A percentile compares a stretch with the other conserved stretches of the same genome.
Evolutionary conservation across 2,113 vertebrate genomes (phyloP).

Genomic region (Rhinolophus sinicus): DNA sequence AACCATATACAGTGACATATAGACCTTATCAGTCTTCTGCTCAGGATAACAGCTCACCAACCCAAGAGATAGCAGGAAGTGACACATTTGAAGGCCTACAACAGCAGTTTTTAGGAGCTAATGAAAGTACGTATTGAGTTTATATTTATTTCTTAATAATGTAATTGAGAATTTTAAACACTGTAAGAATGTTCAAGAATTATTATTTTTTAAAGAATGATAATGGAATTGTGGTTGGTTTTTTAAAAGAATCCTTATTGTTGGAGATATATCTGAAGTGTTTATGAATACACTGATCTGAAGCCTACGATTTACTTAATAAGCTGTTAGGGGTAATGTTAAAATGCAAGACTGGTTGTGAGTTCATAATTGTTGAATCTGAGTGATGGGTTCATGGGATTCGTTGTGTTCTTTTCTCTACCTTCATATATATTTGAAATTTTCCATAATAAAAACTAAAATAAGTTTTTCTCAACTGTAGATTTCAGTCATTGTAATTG

Average conservation of each 20-base stretch:
- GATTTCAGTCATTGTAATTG: slow-evolving; percentile 21
- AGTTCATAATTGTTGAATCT: neutral
- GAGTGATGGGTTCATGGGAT: neutral
- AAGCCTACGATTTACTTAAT: neutral
- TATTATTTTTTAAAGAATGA: neutral
- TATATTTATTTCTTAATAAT: neutral
- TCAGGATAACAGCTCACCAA: slow-evolving; percentile 83
- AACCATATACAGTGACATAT: slow-evolving; percentile 90
- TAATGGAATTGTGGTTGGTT: neutral
- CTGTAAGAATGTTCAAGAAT: neutral
- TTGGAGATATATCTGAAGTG: neutral
- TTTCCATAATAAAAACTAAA: neutral
- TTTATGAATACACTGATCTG: slow-evolving; percentile 5
- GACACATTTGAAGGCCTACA: slow-evolving; percentile 91
- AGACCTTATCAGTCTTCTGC: slow-evolving; percentile 89
- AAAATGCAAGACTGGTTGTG: neutral
- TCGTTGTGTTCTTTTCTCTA: neutral
- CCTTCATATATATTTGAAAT: neutral
- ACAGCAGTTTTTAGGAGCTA: slow-evolving; percentile 90
- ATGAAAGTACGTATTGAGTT: slow-evolving; percentile 88
- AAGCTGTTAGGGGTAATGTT: neutral
- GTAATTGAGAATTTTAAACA: neutral
- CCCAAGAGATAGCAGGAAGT: slow-evolving; percentile 77
- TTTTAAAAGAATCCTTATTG: neutral
- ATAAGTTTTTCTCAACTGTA: neutral